phyloP scores from a whole-genome alignment of 1,140 invertebrate species.

The Aethina tumida region DNA sequence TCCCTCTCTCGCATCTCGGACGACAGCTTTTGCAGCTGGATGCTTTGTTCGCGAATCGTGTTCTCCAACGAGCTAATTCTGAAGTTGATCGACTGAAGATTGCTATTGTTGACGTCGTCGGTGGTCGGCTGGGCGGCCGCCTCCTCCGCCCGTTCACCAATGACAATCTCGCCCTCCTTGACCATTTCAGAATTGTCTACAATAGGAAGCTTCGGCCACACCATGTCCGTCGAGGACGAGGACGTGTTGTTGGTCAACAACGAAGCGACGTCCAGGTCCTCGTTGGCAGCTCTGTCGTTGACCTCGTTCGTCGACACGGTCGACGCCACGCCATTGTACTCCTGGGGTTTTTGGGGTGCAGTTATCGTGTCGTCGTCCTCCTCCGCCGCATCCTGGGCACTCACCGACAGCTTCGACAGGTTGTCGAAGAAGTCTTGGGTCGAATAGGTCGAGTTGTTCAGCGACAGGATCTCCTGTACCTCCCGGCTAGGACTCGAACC shows the following conservation, averaged over 20 bases:
- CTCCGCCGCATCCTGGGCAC: slow-evolving; percentile 33
- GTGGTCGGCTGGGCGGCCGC: slow-evolving; percentile 8
- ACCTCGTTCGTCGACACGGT: no score
- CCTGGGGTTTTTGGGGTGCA: no score
- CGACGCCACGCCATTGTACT: no score
- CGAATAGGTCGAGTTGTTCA: slow-evolving; percentile 38
- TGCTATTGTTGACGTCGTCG: slow-evolving; percentile 15
- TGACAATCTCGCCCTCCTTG: slow-evolving; percentile 21
- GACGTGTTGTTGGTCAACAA: no score
- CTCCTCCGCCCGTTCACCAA: slow-evolving; percentile 7
- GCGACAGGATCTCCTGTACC: slow-evolving; percentile 66
- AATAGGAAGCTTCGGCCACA: slow-evolving; percentile 40
- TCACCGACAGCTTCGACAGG: slow-evolving; percentile 23
- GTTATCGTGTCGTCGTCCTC: no score
- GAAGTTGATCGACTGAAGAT: slow-evolving; percentile 25
- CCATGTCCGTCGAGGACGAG: slow-evolving; percentile 8
- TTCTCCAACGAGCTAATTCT: slow-evolving; percentile 26
- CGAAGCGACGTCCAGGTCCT: no score
- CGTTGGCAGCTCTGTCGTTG: no score
- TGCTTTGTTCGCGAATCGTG: slow-evolving; percentile 31
- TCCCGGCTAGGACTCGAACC: slow-evolving; percentile 79
- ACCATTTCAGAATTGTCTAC: slow-evolving; percentile 36
- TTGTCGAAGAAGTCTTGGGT: slow-evolving; percentile 31
- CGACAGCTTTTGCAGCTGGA: slow-evolving; percentile 34
- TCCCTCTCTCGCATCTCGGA: slow-evolving; percentile 25